A percentile compares a stretch with the other conserved stretches of the same genome.
These are phyloP conservation scores for Rambutsinella grinnellia DNA, from an alignment of 2,888 invertebrate species.

Conservation along the genomic window DNA sequence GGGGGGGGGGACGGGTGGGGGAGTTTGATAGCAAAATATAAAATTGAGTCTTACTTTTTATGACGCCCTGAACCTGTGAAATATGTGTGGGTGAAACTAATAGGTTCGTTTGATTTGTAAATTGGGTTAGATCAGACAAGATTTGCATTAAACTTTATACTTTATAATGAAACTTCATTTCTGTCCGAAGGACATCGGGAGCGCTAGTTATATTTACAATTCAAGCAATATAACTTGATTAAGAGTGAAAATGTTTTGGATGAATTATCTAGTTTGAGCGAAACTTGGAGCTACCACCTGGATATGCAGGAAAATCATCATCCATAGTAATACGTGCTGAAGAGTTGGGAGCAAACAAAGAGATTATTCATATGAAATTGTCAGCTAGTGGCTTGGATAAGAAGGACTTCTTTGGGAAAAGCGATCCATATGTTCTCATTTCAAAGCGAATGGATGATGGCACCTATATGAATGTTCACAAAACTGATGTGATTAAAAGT, in stretches of 20 bases:
- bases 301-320: slow-evolving; percentile 59
- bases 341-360: slow-evolving; percentile 67
- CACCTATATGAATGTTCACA: slow-evolving; percentile 70
- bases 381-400: slow-evolving; percentile 70
- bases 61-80: background rate
- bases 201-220: too few relatives aligned
- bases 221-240: background rate
- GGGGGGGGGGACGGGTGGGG: too few relatives aligned
- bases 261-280: slow-evolving; percentile 59
- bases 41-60: background rate
- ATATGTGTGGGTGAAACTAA: background rate
- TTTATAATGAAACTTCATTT: too few relatives aligned
- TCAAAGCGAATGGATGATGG: slow-evolving; percentile 70
- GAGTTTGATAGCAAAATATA: too few relatives aligned
- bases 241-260: background rate
- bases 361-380: slow-evolving; percentile 69
- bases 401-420: slow-evolving; percentile 72
- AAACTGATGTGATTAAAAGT: slow-evolving; percentile 72
- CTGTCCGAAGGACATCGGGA: too few relatives aligned
- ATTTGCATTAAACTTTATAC: too few relatives aligned
- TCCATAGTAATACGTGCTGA: slow-evolving; percentile 63
- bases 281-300: slow-evolving; percentile 61
- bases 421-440: slow-evolving; percentile 71
- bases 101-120: background rate
- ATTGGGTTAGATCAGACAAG: too few relatives aligned